Conservation (phyloP, 2,797 vertebrate species). For the Acropternis orthonyx region DNA sequence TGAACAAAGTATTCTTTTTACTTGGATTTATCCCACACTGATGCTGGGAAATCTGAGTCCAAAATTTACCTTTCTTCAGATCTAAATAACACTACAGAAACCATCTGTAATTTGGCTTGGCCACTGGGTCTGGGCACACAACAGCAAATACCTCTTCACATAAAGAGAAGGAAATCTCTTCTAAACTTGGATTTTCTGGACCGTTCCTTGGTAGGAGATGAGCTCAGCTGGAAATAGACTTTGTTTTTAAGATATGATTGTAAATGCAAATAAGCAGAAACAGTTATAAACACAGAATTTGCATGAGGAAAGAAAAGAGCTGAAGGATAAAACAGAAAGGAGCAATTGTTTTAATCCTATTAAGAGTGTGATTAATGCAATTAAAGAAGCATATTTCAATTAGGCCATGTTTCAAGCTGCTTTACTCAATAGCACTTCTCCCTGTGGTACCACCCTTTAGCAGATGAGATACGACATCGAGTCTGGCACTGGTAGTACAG, state of each 20-base stretch:
- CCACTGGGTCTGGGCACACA: neutral
- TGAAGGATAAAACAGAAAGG: neutral
- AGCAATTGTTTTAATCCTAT: conserved; percentile 43
- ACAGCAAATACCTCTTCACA: neutral
- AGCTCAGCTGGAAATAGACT: neutral
- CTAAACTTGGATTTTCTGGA: neutral
- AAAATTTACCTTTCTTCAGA: neutral
- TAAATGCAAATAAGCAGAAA: neutral
- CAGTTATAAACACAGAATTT: neutral
- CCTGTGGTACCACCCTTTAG: neutral
- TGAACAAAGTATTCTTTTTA: rapidly evolving
- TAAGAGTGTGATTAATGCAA: conserved; percentile 26
- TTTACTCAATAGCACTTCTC: neutral
- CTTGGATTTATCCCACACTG: neutral
- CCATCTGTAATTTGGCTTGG: neutral
- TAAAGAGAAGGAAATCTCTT: neutral
- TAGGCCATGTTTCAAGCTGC: neutral
- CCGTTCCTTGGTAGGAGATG: neutral
- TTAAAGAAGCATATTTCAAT: conserved; percentile 39
- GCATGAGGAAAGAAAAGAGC: neutral
- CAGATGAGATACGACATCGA: neutral
- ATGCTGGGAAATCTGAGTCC: neutral
- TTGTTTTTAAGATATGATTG: neutral
- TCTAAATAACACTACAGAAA: neutral
- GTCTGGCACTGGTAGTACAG: neutral